Base-by-base conservation (phyloP, 2,113 vertebrate genomes). In the Hylia prasina region DNA sequence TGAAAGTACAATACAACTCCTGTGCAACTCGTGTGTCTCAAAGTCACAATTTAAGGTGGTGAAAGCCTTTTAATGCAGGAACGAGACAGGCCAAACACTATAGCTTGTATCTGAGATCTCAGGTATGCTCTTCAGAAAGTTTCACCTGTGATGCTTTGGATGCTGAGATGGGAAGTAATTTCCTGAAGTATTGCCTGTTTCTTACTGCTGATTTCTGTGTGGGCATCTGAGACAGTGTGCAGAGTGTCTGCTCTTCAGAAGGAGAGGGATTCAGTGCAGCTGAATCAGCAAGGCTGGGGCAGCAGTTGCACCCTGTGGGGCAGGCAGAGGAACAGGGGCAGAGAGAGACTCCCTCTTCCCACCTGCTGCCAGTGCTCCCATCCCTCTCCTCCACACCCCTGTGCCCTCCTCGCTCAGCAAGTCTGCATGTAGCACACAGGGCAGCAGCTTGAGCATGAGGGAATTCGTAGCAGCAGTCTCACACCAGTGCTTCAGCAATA, bases 361-460 rank as follows among this genome's bases (percentile, higher is more conserved):
- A 11, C 5, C 30, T 11, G 5, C 15, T 11, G 7, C 12, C 47
- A 23, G n/a, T 9, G 28, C 14, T 72, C 39, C 77, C 54, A 80
- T 20, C 18, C 30, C 33, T 54, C 33, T 58, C 14, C 66, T 30
- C 30, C 30, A 11, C 7, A 20, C 11, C 64, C 33, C 30, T 0
- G 0, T 35, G 27, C 22, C 12, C 19, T 50, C 19, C 30, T 1
- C 0, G 4, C 42, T 76, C n/a, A 60, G 30, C 39, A 60, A 23
- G 6, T 15, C 35, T 56, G 30, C 40, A 9, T 2, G 12, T 2
- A 54, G 45, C 22, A 57, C 17, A n/a, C 7, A 33, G 30, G 24
- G 15, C 33, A 73, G 70, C 0, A 0, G 27, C 14, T 20, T 31
- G 35, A 25, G 7, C 20, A 25, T 15, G 4, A 35, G 47, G 35